Evolutionary conservation across 1,140 invertebrate genomes (phyloP).

Genomic region (Leptinotarsa defecta): DNA sequence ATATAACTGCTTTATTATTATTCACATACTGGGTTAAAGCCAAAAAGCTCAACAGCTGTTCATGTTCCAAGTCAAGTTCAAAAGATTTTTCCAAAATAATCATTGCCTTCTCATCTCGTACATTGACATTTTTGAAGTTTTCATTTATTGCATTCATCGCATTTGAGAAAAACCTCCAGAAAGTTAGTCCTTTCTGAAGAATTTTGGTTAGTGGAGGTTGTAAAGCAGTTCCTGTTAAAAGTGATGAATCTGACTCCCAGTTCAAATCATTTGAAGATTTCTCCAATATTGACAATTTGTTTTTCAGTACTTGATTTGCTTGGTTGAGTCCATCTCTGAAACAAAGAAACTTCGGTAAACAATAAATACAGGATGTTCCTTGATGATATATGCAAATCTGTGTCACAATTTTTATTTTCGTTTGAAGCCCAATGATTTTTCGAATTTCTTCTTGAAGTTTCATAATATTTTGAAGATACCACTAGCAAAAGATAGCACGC

Average conservation of each 20-base stretch:
- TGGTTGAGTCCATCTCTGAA: slow-evolving; percentile 44
- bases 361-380: too few species aligned
- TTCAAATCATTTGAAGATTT: slow-evolving; percentile 45
- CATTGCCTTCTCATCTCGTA: slow-evolving; percentile 43
- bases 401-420: neutral
- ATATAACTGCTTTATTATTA: slow-evolving; percentile 39
- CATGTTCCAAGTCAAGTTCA: slow-evolving; percentile 41
- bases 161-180: slow-evolving; percentile 43
- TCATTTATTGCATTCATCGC: slow-evolving; percentile 40
- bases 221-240: slow-evolving; percentile 43
- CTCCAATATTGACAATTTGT: slow-evolving; percentile 45
- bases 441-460: neutral
- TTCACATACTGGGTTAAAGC: slow-evolving; percentile 50
- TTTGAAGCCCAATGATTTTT: neutral
- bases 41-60: slow-evolving; percentile 36
- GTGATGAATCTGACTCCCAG: slow-evolving; percentile 40
- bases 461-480: too few species aligned
- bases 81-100: slow-evolving; percentile 39
- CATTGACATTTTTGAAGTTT: slow-evolving; percentile 36
- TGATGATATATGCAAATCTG: too few species aligned
- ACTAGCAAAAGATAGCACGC: too few species aligned
- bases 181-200: slow-evolving; percentile 42
- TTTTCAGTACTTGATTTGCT: slow-evolving; percentile 46
- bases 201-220: slow-evolving; percentile 46
- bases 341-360: neutral